Evolutionary conservation across 2,888 invertebrate genomes (phyloP).

Genomic region (Blastobasis adustella): DNA sequence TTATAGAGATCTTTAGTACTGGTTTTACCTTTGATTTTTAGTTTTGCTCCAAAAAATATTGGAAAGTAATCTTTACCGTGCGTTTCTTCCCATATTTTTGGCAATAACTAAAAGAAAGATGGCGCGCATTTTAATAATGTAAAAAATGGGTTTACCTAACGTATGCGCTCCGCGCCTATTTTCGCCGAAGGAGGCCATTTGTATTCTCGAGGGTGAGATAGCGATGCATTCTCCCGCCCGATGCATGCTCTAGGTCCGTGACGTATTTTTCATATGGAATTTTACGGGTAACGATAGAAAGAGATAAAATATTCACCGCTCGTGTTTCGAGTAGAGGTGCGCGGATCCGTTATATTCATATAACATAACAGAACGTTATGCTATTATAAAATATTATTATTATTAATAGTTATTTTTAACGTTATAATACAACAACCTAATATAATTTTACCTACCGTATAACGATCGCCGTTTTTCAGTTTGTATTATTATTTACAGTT

Average conservation of each 20-base stretch:
- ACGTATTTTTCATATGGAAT: conserved; percentile 17
- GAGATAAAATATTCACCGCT: conserved; percentile 15
- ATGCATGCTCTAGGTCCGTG: conserved; percentile 34
- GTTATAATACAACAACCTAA: too few species aligned
- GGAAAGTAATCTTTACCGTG: neutral
- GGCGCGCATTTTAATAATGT: conserved; percentile 27
- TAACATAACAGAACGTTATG: too few species aligned
- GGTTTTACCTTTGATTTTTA: too few species aligned
- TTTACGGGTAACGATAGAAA: neutral
- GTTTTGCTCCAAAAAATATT: neutral
- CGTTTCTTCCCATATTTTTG: neutral
- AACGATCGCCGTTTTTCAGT: too few species aligned
- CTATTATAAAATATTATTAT: too few species aligned
- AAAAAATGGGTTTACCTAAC: conserved; percentile 39
- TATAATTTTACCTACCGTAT: too few species aligned
- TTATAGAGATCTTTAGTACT: too few species aligned
- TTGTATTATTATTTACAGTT: too few species aligned
- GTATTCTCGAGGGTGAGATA: conserved; percentile 47
- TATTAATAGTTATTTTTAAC: too few species aligned
- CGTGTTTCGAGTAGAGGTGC: too few species aligned
- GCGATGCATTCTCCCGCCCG: conserved; percentile 41
- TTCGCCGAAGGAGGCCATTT: conserved; percentile 40
- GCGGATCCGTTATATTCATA: too few species aligned
- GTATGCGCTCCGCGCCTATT: conserved; percentile 42
- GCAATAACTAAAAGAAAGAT: conserved; percentile 9